Percentiles rank a stretch among this genome's conserved stretches.
Conservation (phyloP, 2,888 invertebrate genomes). For the Andrena praecox region DNA sequence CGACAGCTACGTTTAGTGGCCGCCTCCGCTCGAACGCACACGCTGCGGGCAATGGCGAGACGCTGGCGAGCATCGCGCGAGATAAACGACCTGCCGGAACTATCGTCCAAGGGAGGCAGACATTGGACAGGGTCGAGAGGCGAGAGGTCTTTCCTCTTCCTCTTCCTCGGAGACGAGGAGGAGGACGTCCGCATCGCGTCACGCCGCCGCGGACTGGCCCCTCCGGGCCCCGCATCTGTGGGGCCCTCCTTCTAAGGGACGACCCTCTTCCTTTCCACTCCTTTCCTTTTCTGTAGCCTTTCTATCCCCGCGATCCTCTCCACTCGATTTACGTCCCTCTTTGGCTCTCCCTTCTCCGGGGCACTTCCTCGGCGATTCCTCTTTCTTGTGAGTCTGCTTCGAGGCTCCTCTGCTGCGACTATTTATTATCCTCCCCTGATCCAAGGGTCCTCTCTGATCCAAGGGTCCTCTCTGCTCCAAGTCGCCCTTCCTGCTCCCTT, state of each 20-base stretch:
- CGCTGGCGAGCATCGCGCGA: slow-evolving; percentile 20
- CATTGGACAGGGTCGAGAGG: slow-evolving; percentile 57
- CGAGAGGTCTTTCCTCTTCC: slow-evolving; percentile 74
- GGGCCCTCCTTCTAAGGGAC: slow-evolving; percentile 74
- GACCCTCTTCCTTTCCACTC: slow-evolving; percentile 55
- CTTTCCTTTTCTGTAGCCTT: neutral
- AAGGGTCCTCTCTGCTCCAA: neutral
- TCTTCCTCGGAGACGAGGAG: slow-evolving; percentile 76
- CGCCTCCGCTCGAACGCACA: slow-evolving; percentile 19
- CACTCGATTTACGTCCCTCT: neutral
- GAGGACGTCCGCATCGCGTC: slow-evolving; percentile 84
- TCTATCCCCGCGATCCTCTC: neutral
- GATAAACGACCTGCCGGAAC: slow-evolving; percentile 23
- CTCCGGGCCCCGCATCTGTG: slow-evolving; percentile 83
- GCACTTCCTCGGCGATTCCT: slow-evolving; percentile 14
- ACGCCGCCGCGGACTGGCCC: slow-evolving; percentile 83
- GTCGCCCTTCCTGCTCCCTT: neutral
- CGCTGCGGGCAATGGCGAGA: slow-evolving; percentile 15
- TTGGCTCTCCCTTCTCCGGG: neutral
- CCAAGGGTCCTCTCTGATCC: no score
- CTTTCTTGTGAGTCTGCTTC: neutral
- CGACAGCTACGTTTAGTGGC: neutral
- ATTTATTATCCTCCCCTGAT: no score
- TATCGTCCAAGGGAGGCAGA: slow-evolving; percentile 38
- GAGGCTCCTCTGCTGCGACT: no score